Conservation (phyloP, 2,113 vertebrate species). For the Phaethornis superciliosus region DNA sequence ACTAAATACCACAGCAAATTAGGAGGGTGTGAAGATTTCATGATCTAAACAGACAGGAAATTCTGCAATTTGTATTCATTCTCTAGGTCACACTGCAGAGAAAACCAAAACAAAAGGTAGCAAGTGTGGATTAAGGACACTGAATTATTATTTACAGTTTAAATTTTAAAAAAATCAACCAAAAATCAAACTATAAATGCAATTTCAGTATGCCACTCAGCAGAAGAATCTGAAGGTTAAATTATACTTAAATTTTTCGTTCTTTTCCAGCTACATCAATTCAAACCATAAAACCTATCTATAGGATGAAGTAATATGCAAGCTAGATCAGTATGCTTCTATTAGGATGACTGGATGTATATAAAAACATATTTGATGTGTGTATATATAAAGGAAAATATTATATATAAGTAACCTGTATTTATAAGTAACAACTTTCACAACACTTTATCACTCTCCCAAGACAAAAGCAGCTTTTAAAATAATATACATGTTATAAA, state of each 20-base stretch:
- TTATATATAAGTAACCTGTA: not conserved
- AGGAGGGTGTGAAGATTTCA: not conserved
- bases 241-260: not conserved
- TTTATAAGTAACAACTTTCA: slow-evolving; percentile 18
- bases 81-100: slow-evolving; percentile 49
- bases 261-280: not conserved
- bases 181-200: not conserved
- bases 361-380: not conserved
- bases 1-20: slow-evolving; percentile 4
- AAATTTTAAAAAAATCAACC: not conserved
- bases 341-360: not conserved
- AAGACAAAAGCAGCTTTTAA: not conserved
- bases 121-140: not conserved
- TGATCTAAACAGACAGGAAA: slow-evolving; percentile 27
- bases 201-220: not conserved
- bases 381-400: slow-evolving; percentile 17
- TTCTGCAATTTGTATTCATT: not conserved
- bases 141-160: not conserved
- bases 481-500: not conserved
- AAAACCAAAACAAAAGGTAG: slow-evolving; percentile 67
- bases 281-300: not conserved
- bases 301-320: slow-evolving; percentile 41
- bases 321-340: slow-evolving; percentile 25
- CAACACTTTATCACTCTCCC: not conserved
- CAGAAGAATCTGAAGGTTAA: not conserved